These are phyloP conservation scores for Orussus abietinus DNA, from an alignment of 1,140 invertebrate species.

Conservation along the genomic window DNA sequence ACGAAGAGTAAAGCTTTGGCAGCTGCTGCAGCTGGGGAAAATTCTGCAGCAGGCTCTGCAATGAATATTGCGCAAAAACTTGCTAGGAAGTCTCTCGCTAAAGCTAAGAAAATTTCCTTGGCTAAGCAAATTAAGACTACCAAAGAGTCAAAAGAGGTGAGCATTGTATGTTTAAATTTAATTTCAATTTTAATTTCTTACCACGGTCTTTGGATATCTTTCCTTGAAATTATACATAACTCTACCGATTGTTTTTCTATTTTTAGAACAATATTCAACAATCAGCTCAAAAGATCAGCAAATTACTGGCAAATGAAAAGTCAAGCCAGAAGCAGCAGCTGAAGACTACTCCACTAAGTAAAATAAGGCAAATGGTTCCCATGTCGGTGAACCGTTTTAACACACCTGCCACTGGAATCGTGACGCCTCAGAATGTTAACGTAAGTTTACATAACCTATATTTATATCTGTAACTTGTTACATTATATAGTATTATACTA, in stretches of 20 bases:
- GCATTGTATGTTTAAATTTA: slow-evolving; percentile 18
- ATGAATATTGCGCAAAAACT: slow-evolving; percentile 28
- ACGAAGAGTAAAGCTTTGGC: slow-evolving; percentile 47
- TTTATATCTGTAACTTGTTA: no score
- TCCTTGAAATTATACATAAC: slow-evolving; percentile 1
- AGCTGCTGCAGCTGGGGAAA: slow-evolving; percentile 20
- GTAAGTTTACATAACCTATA: no score
- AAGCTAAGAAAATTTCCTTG: slow-evolving; percentile 40
- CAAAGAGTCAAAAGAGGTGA: slow-evolving; percentile 40
- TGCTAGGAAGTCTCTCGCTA: slow-evolving; percentile 41
- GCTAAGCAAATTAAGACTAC: slow-evolving; percentile 30
- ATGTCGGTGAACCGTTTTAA: slow-evolving; percentile 30
- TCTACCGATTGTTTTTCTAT: slow-evolving; percentile 8
- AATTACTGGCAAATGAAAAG: slow-evolving; percentile 23
- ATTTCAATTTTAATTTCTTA: slow-evolving; percentile 9
- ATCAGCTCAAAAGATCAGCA: slow-evolving; percentile 17
- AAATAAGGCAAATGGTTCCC: slow-evolving; percentile 32
- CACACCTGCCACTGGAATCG: slow-evolving; percentile 36
- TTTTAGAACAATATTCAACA: slow-evolving; percentile 24
- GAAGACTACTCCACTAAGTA: slow-evolving; percentile 39
- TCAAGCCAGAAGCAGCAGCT: slow-evolving; percentile 16
- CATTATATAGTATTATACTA: no score
- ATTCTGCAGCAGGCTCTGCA: slow-evolving; percentile 1
- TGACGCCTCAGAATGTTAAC: no score
- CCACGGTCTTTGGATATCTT: background rate